Conservation (phyloP, 2,113 vertebrate species). For the Pelecanus crispus region DNA sequence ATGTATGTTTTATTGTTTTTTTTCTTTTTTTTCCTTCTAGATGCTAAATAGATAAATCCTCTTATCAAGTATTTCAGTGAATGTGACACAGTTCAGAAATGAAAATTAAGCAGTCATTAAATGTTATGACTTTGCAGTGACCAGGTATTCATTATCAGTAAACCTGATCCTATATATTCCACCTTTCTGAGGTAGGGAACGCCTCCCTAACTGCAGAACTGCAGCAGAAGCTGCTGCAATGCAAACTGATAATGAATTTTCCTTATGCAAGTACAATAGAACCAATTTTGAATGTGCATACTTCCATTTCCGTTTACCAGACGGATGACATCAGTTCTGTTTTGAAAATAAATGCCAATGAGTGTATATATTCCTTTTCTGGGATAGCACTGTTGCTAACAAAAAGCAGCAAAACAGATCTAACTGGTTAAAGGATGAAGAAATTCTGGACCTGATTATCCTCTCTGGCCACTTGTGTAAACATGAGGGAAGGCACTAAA, state of each 20-base stretch:
- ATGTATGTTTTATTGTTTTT: slow-evolving; percentile 36
- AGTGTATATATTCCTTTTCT: background rate
- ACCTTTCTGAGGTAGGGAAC: background rate
- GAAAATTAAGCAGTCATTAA: background rate
- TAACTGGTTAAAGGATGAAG: background rate
- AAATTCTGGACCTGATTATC: background rate
- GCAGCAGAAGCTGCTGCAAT: background rate
- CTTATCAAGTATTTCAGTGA: background rate
- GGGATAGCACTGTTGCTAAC: background rate
- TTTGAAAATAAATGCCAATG: background rate
- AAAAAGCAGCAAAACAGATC: background rate
- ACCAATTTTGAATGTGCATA: background rate
- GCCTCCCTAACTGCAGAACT: background rate
- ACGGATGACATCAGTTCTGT: background rate
- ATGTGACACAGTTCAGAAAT: background rate
- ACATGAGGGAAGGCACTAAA: background rate
- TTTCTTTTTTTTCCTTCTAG: background rate
- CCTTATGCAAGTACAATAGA: background rate
- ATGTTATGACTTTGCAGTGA: background rate
- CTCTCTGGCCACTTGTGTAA: background rate
- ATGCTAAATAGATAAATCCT: background rate
- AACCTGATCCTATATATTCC: background rate
- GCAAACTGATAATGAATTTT: background rate
- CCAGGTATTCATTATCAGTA: background rate
- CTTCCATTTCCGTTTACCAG: background rate